These are phyloP conservation scores for Apteryx mantelli DNA, from an alignment of 2,113 vertebrate genomes.

Conservation along the genomic window DNA sequence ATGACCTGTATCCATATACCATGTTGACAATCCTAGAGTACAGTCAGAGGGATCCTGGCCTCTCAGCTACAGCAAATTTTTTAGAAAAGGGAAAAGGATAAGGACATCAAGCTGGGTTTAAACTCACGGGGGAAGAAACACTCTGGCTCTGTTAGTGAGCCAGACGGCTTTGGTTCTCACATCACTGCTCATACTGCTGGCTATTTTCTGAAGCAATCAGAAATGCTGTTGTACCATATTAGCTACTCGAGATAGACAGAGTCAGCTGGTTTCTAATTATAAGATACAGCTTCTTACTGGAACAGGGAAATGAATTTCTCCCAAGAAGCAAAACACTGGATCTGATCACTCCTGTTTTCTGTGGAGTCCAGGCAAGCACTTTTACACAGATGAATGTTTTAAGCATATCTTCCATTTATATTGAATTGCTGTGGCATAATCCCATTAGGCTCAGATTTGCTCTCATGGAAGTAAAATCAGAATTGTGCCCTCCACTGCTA, in stretches of 20 bases:
- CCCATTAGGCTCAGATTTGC: neutral
- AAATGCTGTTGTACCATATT: constrained; percentile 43
- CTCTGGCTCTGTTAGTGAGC: constrained; percentile 24
- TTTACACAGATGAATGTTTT: neutral
- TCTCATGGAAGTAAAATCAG: neutral
- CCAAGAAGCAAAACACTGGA: neutral
- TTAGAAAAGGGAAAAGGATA: neutral
- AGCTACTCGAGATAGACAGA: constrained; percentile 44
- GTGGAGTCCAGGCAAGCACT: neutral
- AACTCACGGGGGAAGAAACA: neutral
- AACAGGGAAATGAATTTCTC: neutral
- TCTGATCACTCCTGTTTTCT: neutral
- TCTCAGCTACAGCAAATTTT: neutral
- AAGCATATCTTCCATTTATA: neutral
- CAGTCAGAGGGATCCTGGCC: neutral
- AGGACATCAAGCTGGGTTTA: constrained; percentile 8
- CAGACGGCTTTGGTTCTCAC: constrained; percentile 40
- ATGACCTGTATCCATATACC: neutral
- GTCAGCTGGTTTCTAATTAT: constrained; percentile 32
- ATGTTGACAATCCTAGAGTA: neutral
- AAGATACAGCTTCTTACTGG: neutral
- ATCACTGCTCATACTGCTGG: constrained; percentile 63
- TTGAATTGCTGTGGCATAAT: neutral
- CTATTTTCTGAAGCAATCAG: constrained; percentile 33
- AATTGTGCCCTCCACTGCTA: neutral